phyloP scores from a whole-genome alignment of 2,888 invertebrate genomes.

The Esperia sulphurella region DNA sequence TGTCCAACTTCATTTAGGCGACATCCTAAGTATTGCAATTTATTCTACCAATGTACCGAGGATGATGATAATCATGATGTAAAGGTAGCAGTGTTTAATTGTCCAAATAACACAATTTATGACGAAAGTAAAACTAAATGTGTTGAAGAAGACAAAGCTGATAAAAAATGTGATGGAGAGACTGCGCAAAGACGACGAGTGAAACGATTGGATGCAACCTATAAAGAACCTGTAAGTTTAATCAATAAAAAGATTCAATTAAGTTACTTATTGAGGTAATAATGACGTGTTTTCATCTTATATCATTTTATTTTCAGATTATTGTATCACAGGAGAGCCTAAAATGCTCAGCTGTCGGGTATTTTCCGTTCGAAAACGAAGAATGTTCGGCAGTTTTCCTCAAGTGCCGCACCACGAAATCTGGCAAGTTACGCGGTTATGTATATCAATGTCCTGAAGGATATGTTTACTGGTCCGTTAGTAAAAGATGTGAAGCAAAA shows the following conservation, averaged over 20 bases:
- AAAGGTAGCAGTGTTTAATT: conserved; percentile 86
- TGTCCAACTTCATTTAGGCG: conserved; percentile 91
- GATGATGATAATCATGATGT: conserved; percentile 82
- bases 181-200: conserved; percentile 76
- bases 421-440: conserved; percentile 81
- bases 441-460: conserved; percentile 88
- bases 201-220: conserved; percentile 69
- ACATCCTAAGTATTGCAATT: conserved; percentile 90
- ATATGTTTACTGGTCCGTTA: conserved; percentile 88
- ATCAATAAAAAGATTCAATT: not conserved
- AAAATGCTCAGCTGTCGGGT: conserved; percentile 84
- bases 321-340: conserved; percentile 72
- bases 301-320: conserved; percentile 68
- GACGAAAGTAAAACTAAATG: conserved; percentile 87
- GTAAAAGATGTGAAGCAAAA: conserved; percentile 85
- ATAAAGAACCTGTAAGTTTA: conserved; percentile 78
- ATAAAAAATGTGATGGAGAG: conserved; percentile 77
- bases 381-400: conserved; percentile 86
- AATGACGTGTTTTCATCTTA: no score
- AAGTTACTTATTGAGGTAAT: not conserved
- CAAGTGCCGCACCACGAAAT: conserved; percentile 80
- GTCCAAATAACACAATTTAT: conserved; percentile 87
- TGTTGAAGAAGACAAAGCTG: conserved; percentile 80
- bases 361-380: conserved; percentile 82
- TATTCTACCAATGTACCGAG: conserved; percentile 90